Evolutionary conservation across 2,888 invertebrate genomes (phyloP), one percentile per base, ranked within the genome.

Genomic region (Polia nebulosa): DNA sequence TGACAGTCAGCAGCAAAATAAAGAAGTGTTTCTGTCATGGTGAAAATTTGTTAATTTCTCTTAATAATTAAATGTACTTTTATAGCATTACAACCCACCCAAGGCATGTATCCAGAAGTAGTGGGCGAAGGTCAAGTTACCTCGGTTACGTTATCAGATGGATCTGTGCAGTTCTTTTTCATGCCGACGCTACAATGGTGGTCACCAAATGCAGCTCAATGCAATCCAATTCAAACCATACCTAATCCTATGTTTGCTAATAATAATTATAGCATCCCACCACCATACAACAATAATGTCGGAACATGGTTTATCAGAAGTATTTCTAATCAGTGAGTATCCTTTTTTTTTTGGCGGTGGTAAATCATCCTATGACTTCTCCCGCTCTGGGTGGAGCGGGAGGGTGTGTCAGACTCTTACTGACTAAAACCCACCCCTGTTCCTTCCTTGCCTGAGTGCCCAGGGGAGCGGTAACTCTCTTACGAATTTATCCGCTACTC

Each of bases 61-160:
- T 11, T 22, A 20, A 17, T 51, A 39, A 44, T 55, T 27, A n/a
- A 29, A 36, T 41, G 13, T 78, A 39, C 32, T 47, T 41, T 74
- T 78, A 13, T 55, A 83, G 83, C 73, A 36, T 47, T 59, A 29
- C 72, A 70, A 59, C 36, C 29, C 59, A 72, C 7, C 22, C 61
- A 49, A 68, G 62, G 25, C 29, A 41, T 71, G 29, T 72, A 59
- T 66, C 68, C 91, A 56, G 89, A 90, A 70, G 82, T 95, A 78
- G 83, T 93, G 55, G 95, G 95, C 11, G 95, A 95, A 80, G 95
- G 95, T 27, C 92, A 94, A 59, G 88, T 95, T 5, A 85, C 87
- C 2, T 86, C 93, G 1, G 51, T 93, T 4, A 76, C 88, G 32
- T 84, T 89, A 47, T 91, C 93, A 2, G 94, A 95, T 78, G 95